These are phyloP conservation scores for Melitaea cinxia DNA, from an alignment of 1,140 invertebrate genomes.

Conservation along the genomic window DNA sequence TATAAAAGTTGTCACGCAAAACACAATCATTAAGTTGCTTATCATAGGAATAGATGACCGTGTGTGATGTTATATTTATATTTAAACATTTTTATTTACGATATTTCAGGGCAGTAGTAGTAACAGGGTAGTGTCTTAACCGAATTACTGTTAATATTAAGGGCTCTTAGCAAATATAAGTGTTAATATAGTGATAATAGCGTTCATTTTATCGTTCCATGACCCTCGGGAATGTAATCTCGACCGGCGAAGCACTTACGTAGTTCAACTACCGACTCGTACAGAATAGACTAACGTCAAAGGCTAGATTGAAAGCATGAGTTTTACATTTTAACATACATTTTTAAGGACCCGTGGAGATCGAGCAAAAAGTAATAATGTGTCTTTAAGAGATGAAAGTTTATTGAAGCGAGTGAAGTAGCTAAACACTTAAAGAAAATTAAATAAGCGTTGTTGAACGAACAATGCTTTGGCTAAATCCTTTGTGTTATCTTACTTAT, in stretches of 20 bases:
- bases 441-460: constrained; percentile 3
- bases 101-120: constrained; percentile 21
- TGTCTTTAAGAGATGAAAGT: constrained; percentile 17
- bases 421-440: constrained; percentile 2
- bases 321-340: constrained; percentile 17
- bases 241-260: constrained; percentile 27
- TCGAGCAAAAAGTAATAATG: constrained; percentile 5
- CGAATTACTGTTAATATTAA: constrained; percentile 33
- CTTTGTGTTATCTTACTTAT: not conserved
- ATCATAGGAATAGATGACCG: not conserved
- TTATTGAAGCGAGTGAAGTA: not conserved
- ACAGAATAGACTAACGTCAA: constrained; percentile 15
- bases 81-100: constrained; percentile 20
- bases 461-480: not conserved
- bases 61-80: not conserved
- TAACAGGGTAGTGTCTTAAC: constrained; percentile 31
- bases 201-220: constrained; percentile 27
- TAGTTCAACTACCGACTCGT: constrained; percentile 25
- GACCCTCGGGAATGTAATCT: constrained; percentile 33
- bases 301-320: constrained; percentile 18
- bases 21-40: no score
- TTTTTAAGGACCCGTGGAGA: constrained; percentile 18
- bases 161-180: constrained; percentile 12
- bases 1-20: no score
- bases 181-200: constrained; percentile 36